These are phyloP conservation scores for Drosophila lini DNA, from an alignment of 1,140 invertebrate genomes.

Conservation along the genomic window DNA sequence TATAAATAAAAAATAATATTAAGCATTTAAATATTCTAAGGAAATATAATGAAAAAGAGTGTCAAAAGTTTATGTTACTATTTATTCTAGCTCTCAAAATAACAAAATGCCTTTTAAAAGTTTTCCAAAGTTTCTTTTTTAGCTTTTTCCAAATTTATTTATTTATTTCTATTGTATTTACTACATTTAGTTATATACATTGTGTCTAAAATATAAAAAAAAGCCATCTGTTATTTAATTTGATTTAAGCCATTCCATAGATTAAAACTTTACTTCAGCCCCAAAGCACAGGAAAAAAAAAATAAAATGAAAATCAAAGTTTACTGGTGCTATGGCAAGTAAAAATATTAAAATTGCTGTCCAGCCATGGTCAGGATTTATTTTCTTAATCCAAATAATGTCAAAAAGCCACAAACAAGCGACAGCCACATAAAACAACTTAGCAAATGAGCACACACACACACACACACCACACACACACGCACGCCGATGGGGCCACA, in stretches of 20 bases:
- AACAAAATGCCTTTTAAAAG: neutral
- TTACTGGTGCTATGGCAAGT: slow-evolving; percentile 1
- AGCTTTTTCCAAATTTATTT: neutral
- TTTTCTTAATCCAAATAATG: slow-evolving; percentile 81
- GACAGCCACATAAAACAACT: slow-evolving; percentile 80
- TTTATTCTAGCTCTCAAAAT: neutral
- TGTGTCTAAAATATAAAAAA: slow-evolving; percentile 1
- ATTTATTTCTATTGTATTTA: neutral
- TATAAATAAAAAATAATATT: neutral
- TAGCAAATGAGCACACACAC: slow-evolving; percentile 69
- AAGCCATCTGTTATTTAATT: neutral
- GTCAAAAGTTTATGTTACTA: neutral
- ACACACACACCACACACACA: slow-evolving; percentile 11
- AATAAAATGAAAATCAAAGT: slow-evolving; percentile 40
- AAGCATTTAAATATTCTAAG: neutral
- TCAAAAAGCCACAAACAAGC: slow-evolving; percentile 82
- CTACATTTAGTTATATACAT: neutral
- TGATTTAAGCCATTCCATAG: slow-evolving; percentile 39
- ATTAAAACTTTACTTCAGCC: slow-evolving; percentile 34
- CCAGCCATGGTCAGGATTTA: slow-evolving; percentile 65
- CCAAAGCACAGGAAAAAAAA: neutral
- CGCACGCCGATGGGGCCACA: slow-evolving; percentile 7
- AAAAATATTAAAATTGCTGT: slow-evolving; percentile 70
- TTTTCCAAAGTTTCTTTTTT: neutral
- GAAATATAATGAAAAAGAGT: neutral